Percentiles rank a stretch among this genome's conserved stretches.
phyloP scores from a whole-genome alignment of 2,797 vertebrate species.

The Sebastes minor region DNA sequence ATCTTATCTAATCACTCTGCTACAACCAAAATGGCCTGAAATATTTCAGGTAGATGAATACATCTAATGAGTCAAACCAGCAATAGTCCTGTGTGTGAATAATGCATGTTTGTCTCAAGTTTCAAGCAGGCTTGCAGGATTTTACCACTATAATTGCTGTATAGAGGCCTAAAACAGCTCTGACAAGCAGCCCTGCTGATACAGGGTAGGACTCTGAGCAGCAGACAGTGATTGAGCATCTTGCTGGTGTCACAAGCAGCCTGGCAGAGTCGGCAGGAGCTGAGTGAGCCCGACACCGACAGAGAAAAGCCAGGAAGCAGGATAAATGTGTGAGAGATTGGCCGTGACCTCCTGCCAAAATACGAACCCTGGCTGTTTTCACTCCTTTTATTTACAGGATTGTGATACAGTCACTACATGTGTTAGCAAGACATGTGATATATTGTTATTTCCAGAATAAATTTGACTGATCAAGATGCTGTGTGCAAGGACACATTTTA shows the following conservation, averaged over 20 bases:
- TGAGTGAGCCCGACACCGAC: conserved; percentile 40
- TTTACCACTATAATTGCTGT: conserved; percentile 19
- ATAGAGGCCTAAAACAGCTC: conserved; percentile 14
- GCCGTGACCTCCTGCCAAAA: conserved; percentile 13
- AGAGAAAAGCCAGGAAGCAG: conserved; percentile 35
- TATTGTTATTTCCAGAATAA: not conserved
- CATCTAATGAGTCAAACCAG: conserved; percentile 17
- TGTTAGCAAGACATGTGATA: not conserved
- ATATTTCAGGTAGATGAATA: conserved; percentile 2
- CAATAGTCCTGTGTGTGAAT: conserved; percentile 4
- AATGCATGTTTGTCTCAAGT: conserved; percentile 16
- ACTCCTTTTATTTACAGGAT: not conserved
- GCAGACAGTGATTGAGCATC: conserved; percentile 53
- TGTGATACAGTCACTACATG: not conserved
- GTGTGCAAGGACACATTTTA: not conserved
- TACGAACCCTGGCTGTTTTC: not conserved
- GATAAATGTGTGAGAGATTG: conserved; percentile 49
- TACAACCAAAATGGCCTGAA: conserved; percentile 1
- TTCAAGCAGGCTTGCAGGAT: conserved; percentile 22
- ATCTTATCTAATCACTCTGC: conserved; percentile 2
- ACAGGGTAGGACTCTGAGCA: conserved; percentile 36
- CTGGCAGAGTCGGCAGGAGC: conserved; percentile 34
- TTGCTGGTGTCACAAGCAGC: conserved; percentile 52
- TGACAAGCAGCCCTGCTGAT: conserved; percentile 32
- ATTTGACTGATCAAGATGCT: not conserved